Evolutionary conservation across 2,113 vertebrate genomes (phyloP).

Genomic region (Lamprotornis superbus): DNA sequence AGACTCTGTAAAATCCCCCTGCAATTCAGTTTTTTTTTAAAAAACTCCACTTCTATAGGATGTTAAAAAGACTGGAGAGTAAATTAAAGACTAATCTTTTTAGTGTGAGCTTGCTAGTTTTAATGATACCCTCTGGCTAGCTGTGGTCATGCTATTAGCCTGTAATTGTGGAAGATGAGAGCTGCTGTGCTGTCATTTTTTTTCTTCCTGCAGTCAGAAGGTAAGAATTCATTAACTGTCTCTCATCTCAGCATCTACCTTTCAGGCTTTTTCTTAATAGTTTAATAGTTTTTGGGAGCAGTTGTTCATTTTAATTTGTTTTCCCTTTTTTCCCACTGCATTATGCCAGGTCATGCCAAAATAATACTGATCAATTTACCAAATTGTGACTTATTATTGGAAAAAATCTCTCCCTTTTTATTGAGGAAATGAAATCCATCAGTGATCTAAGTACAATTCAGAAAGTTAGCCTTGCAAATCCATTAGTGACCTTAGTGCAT

Average conservation of each 20-base stretch:
- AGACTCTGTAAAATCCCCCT: not conserved
- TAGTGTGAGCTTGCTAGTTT: not conserved
- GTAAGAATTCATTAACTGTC: constrained; percentile 10
- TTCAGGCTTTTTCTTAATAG: constrained; percentile 1
- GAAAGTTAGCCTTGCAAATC: not conserved
- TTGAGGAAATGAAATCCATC: not conserved
- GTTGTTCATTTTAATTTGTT: constrained; percentile 1
- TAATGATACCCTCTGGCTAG: constrained; percentile 3
- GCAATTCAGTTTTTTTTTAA: not conserved
- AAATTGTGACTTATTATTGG: not conserved
- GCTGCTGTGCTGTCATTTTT: not conserved
- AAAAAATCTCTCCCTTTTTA: not conserved
- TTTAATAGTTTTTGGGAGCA: not conserved
- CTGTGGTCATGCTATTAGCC: not conserved
- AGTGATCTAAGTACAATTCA: not conserved
- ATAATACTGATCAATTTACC: not conserved
- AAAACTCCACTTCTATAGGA: not conserved
- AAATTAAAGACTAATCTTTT: constrained; percentile 36
- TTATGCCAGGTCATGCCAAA: not conserved
- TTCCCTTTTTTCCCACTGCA: not conserved
- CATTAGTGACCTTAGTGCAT: not conserved
- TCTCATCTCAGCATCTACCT: not conserved
- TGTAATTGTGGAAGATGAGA: not conserved
- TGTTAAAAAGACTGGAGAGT: constrained; percentile 15
- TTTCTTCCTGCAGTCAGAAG: not conserved